Percentiles rank a stretch among this genome's conserved stretches.
Conservation (phyloP, 2,797 vertebrate genomes). For the Sphenodon punctatus region DNA sequence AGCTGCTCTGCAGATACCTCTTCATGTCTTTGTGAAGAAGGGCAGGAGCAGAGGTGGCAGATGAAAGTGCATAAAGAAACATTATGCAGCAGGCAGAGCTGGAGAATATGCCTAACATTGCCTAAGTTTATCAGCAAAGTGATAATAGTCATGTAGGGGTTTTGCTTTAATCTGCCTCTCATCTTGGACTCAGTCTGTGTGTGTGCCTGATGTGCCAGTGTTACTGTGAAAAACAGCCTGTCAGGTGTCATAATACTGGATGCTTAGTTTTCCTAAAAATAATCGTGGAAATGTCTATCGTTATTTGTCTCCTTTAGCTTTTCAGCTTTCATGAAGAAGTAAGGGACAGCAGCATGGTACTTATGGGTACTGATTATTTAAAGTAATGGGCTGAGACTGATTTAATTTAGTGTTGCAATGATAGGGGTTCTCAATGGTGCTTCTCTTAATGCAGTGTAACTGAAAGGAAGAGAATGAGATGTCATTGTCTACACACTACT, state of each 20-base stretch:
- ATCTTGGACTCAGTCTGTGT: background rate
- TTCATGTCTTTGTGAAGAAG: background rate
- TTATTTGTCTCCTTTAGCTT: slow-evolving; percentile 25
- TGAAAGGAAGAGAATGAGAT: background rate
- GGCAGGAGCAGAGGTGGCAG: background rate
- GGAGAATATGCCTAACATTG: background rate
- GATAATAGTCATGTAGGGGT: background rate
- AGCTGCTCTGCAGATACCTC: background rate
- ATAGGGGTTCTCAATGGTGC: background rate
- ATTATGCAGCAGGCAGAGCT: background rate
- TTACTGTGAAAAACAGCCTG: slow-evolving; percentile 27
- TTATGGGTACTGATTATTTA: slow-evolving; percentile 64
- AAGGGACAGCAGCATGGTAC: slow-evolving; percentile 39
- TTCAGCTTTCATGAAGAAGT: slow-evolving; percentile 29
- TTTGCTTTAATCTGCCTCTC: background rate
- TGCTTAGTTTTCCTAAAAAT: slow-evolving; percentile 52
- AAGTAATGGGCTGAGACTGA: slow-evolving; percentile 64
- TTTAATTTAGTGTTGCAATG: slow-evolving; percentile 13
- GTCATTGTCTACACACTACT: background rate
- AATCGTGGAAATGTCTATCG: slow-evolving; percentile 33
- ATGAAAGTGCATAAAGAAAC: background rate
- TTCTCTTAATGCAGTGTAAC: slow-evolving; percentile 1
- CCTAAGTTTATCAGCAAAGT: background rate
- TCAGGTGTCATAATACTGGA: slow-evolving; percentile 8
- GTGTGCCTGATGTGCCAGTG: background rate